Evolutionary conservation across 2,888 invertebrate species (phyloP).

Genomic region (Andrena chrysosceles): DNA sequence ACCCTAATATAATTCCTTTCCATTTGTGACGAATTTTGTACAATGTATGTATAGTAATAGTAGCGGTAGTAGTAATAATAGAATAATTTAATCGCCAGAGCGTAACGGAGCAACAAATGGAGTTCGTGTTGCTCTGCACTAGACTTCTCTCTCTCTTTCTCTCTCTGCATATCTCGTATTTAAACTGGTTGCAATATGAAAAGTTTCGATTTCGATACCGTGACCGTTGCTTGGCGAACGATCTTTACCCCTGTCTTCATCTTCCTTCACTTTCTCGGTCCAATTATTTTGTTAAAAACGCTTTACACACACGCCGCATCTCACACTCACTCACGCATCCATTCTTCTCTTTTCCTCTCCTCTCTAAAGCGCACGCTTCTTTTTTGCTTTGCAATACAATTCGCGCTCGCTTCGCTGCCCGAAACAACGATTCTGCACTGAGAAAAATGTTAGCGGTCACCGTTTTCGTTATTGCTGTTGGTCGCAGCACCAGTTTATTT

Average conservation of each 20-base stretch:
- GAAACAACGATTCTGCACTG: slow-evolving; percentile 50
- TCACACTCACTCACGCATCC: slow-evolving; percentile 19
- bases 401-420: slow-evolving; percentile 28
- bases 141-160: slow-evolving; percentile 57
- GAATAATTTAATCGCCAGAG: slow-evolving; percentile 56
- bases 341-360: slow-evolving; percentile 33
- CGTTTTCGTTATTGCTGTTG: slow-evolving; percentile 35
- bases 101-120: slow-evolving; percentile 39
- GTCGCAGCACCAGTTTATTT: slow-evolving; percentile 8
- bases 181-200: slow-evolving; percentile 76
- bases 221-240: slow-evolving; percentile 69
- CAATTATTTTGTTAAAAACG: slow-evolving; percentile 41
- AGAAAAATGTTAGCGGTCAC: slow-evolving; percentile 62
- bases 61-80: slow-evolving; percentile 56
- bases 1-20: slow-evolving; percentile 54
- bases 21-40: slow-evolving; percentile 73
- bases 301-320: slow-evolving; percentile 52
- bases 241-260: slow-evolving; percentile 34
- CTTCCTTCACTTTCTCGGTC: neutral
- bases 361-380: slow-evolving; percentile 17
- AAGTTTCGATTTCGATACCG: slow-evolving; percentile 64
- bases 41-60: slow-evolving; percentile 66
- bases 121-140: slow-evolving; percentile 46
- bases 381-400: slow-evolving; percentile 16
- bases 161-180: slow-evolving; percentile 57